A percentile compares a stretch with the other conserved stretches of the same genome.
Conservation (phyloP, 2,888 invertebrate species). For the Eupithecia dodoneata region DNA sequence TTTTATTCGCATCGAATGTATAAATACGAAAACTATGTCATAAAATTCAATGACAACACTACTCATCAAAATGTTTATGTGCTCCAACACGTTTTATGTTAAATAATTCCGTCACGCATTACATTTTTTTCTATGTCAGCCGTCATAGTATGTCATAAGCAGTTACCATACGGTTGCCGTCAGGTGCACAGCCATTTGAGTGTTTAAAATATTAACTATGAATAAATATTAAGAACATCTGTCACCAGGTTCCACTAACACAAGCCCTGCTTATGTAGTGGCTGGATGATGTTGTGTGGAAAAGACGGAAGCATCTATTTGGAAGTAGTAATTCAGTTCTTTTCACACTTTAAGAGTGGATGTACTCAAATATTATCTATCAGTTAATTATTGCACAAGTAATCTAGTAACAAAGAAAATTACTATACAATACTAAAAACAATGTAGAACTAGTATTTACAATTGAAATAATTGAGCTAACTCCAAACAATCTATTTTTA, state of each 20-base stretch:
- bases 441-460: too few species aligned
- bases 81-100: slow-evolving; percentile 49
- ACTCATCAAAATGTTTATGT: slow-evolving; percentile 33
- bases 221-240: neutral
- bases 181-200: neutral
- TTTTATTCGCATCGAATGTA: slow-evolving; percentile 26
- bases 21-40: slow-evolving; percentile 27
- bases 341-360: neutral
- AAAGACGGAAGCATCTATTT: neutral
- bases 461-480: too few species aligned
- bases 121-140: slow-evolving; percentile 64
- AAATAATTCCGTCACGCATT: slow-evolving; percentile 62
- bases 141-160: slow-evolving; percentile 53
- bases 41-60: slow-evolving; percentile 34
- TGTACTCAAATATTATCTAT: neutral
- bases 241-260: neutral
- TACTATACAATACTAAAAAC: too few species aligned
- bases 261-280: neutral
- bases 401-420: too few species aligned
- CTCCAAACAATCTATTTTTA: too few species aligned
- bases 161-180: neutral
- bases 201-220: neutral
- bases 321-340: neutral
- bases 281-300: neutral
- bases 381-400: too few species aligned